Conservation (phyloP, 2,113 vertebrate genomes). For the Craseonycteris thonglongyai region DNA sequence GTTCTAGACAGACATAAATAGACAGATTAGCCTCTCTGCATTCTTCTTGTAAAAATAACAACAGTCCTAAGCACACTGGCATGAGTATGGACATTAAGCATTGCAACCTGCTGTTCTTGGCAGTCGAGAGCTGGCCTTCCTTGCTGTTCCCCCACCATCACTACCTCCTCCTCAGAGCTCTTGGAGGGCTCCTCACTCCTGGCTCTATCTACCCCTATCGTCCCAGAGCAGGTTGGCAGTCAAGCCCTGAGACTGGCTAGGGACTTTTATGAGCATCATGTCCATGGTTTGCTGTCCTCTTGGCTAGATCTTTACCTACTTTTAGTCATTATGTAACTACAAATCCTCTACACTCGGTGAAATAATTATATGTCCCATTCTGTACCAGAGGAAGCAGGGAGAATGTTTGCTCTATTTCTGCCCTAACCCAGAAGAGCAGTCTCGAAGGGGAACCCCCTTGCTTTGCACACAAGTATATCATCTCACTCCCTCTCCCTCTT, state of each 20-base stretch:
- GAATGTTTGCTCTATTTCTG: not conserved
- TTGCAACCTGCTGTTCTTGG: constrained; percentile 86
- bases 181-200: constrained; percentile 76
- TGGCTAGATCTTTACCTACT: constrained; percentile 79
- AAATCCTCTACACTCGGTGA: constrained; percentile 70
- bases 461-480: not conserved
- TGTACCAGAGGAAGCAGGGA: constrained; percentile 62
- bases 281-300: constrained; percentile 78
- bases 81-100: constrained; percentile 79
- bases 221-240: constrained; percentile 79
- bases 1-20: constrained; percentile 86
- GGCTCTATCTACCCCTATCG: constrained; percentile 73
- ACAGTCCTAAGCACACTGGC: constrained; percentile 79
- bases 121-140: constrained; percentile 75
- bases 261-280: constrained; percentile 76
- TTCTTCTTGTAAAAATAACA: constrained; percentile 86
- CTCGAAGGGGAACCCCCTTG: not conserved
- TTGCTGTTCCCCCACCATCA: constrained; percentile 55
- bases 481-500: too few species aligned
- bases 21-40: constrained; percentile 83
- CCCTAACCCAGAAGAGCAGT: not conserved
- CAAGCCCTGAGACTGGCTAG: constrained; percentile 73
- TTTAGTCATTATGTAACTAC: constrained; percentile 79
- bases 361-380: constrained; percentile 71
- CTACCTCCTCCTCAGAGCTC: constrained; percentile 69